phyloP scores from a whole-genome alignment of 1,140 invertebrate species.

The Nomia melanderi region DNA sequence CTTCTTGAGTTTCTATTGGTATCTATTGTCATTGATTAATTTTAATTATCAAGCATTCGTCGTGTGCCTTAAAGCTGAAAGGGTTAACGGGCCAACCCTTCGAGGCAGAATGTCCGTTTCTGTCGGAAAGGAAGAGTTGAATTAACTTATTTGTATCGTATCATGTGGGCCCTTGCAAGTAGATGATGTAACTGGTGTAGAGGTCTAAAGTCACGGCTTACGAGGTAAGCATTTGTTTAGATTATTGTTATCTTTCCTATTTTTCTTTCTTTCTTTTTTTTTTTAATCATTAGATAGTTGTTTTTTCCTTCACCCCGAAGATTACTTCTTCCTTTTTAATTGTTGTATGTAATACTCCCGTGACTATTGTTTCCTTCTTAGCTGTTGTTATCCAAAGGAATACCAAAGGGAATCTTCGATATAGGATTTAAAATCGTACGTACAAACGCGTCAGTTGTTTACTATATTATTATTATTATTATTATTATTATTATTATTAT shows the following conservation, averaged over 20 bases:
- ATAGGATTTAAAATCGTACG: constrained; percentile 24
- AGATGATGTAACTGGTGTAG: background rate
- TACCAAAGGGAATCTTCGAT: constrained; percentile 53
- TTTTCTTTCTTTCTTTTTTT: background rate
- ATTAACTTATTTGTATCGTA: constrained; percentile 2
- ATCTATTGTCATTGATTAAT: too few relatives aligned
- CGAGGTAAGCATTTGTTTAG: background rate
- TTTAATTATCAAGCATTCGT: too few relatives aligned
- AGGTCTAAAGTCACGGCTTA: background rate
- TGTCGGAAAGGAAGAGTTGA: background rate
- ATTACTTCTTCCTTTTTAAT: background rate
- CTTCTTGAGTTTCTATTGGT: too few relatives aligned
- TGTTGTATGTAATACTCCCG: background rate
- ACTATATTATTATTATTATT: constrained; percentile 6
- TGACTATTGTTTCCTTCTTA: background rate
- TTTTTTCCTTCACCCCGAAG: background rate
- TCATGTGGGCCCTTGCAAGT: background rate
- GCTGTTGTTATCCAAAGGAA: constrained; percentile 47
- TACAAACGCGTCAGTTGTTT: constrained; percentile 41
- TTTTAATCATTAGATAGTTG: background rate
- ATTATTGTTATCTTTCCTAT: background rate
- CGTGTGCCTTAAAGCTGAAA: background rate
- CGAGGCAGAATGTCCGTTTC: background rate
- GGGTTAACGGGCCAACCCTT: background rate
- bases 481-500: constrained; percentile 1